Percentiles rank a stretch among this genome's conserved stretches.
These are phyloP conservation scores for Bombus polaris DNA, from an alignment of 1,140 invertebrate species.

Conservation along the genomic window DNA sequence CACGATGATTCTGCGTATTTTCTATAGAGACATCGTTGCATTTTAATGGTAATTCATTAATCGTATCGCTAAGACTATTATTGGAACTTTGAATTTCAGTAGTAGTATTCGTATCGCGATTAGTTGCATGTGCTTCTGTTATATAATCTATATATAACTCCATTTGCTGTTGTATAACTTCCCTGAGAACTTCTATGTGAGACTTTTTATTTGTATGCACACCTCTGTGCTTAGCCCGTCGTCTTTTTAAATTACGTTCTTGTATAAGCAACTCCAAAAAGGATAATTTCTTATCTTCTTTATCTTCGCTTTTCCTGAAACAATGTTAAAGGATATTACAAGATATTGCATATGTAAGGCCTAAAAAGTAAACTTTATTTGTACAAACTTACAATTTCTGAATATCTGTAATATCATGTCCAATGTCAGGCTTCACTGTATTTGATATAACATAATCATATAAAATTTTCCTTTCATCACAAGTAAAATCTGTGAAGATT, in stretches of 20 bases:
- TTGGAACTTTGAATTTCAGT: not conserved
- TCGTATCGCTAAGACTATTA: not conserved
- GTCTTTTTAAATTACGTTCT: slow-evolving; percentile 85
- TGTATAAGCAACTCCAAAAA: slow-evolving; percentile 83
- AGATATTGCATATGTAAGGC: not conserved
- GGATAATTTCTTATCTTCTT: slow-evolving; percentile 67
- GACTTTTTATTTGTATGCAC: slow-evolving; percentile 86
- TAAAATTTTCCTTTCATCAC: slow-evolving; percentile 82
- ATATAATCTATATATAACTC: slow-evolving; percentile 76
- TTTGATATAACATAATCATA: slow-evolving; percentile 82
- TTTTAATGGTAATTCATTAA: not conserved
- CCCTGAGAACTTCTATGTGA: slow-evolving; percentile 85
- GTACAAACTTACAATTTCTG: slow-evolving; percentile 73
- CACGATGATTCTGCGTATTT: not conserved
- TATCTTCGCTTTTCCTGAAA: slow-evolving; percentile 65
- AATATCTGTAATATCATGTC: slow-evolving; percentile 75
- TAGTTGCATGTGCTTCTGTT: slow-evolving; percentile 17
- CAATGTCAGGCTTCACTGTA: slow-evolving; percentile 77
- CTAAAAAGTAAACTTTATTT: slow-evolving; percentile 20
- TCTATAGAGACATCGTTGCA: not conserved
- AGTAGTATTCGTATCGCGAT: not conserved
- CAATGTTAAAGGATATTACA: slow-evolving; percentile 6
- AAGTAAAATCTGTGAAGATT: slow-evolving; percentile 81
- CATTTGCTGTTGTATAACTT: slow-evolving; percentile 86
- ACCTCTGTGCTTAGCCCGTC: slow-evolving; percentile 85